Base-by-base conservation (phyloP, 1,140 invertebrate species). In the Patella vulgata region DNA sequence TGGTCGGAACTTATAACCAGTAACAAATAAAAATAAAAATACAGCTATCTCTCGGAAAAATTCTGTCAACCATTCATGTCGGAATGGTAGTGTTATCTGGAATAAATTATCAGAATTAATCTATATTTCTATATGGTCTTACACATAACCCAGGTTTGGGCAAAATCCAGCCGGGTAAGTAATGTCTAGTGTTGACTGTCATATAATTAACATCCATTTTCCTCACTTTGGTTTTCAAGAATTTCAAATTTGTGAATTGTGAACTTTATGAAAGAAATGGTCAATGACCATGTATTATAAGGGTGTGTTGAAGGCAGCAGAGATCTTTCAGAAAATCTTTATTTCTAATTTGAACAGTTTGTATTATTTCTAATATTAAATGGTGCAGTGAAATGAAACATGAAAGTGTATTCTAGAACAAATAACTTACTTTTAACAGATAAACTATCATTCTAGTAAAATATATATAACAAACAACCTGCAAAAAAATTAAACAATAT, bases 1-100 rank as follows among this genome's bases (percentile, higher is more conserved):
- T 28, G 97, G 97, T 56, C 94, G 88, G 84, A 99, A 99, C 86
- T 97, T 98, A 82, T 96, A 96, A 3, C 94, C 96, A n/a, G 96
- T 98, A 64, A 97, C 85, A n/a, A 96, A 90, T 81, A 97, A 99
- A 85, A 99, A 99, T 28, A 95, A 89, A 73, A 96, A 92, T 1
- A 95, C 97, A 1, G 94, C 93, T 88, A 95, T 89, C 87, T 99
- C 96, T 40, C 90, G 88, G 82, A 97, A 95, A 89, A 97, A 92
- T 81, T 96, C 94, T 80, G 96, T 92, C 60, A 99, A 83, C 96
- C 96, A 99, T n/a, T 93, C 91, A 77, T 96, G 97, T 82, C 96
- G 92, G 82, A 98, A 98, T 62, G 96, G 93, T 40, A 98, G 92
- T n/a, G 93, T 95, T 74, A 95, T 93, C 90, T 94, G 78, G 86